phyloP scores from a whole-genome alignment of 2,113 vertebrate genomes.

The Zosterops japonicus region DNA sequence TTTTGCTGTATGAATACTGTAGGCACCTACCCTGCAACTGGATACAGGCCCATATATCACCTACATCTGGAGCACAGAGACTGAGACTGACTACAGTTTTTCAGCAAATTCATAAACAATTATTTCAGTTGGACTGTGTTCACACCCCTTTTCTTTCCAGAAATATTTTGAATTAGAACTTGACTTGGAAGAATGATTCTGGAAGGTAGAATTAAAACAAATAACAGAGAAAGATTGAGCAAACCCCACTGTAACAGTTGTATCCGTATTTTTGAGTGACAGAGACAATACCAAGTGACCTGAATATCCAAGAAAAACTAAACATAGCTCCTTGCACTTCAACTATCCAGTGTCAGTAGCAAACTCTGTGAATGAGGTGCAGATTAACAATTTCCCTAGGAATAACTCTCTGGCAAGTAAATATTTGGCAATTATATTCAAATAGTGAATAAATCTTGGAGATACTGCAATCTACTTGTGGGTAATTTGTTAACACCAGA shows the following conservation, averaged over 20 bases:
- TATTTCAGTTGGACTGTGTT: not conserved
- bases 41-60: not conserved
- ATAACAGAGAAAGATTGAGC: not conserved
- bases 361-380: not conserved
- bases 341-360: not conserved
- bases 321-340: not conserved
- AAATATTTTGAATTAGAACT: not conserved
- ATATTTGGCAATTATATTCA: slow-evolving; percentile 26
- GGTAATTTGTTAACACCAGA: slow-evolving; percentile 25
- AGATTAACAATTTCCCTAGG: slow-evolving; percentile 2
- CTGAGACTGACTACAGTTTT: not conserved
- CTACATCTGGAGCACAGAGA: not conserved
- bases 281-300: not conserved
- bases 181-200: not conserved
- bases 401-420: slow-evolving; percentile 34
- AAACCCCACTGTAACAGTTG: not conserved
- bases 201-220: not conserved
- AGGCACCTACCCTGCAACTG: not conserved
- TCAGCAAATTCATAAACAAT: not conserved
- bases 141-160: not conserved
- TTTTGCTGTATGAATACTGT: not conserved
- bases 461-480: not conserved
- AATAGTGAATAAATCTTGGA: slow-evolving; percentile 6
- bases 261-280: not conserved
- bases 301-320: not conserved